phyloP scores from a whole-genome alignment of 2,113 vertebrate genomes.

The Salvator merianae region DNA sequence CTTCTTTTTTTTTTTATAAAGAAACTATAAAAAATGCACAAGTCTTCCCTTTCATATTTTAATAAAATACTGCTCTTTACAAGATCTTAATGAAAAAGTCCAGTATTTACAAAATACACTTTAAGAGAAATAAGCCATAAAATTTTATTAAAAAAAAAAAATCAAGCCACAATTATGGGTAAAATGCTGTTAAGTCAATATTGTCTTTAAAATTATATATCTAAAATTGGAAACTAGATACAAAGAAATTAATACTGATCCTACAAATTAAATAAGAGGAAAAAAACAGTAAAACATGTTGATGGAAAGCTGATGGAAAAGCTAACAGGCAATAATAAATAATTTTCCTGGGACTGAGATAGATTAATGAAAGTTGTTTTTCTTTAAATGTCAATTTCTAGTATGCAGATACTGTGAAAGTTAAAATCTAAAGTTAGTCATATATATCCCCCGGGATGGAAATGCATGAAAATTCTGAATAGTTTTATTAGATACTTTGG shows the following conservation, averaged over 20 bases:
- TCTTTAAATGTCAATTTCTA: slow-evolving; percentile 25
- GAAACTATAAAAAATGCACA: slow-evolving; percentile 80
- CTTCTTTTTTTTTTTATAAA: slow-evolving; percentile 77
- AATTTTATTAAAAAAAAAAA: slow-evolving; percentile 67
- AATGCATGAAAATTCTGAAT: neutral
- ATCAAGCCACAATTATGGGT: slow-evolving; percentile 48
- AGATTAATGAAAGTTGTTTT: neutral
- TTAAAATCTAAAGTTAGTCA: neutral
- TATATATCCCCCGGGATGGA: neutral
- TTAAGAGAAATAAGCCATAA: slow-evolving; percentile 71
- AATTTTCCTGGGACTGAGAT: slow-evolving; percentile 13
- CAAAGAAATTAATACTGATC: slow-evolving; percentile 47
- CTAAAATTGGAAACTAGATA: slow-evolving; percentile 58
- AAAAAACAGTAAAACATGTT: neutral
- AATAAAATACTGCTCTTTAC: slow-evolving; percentile 85
- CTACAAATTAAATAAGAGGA: slow-evolving; percentile 4
- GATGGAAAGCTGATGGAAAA: slow-evolving; percentile 24
- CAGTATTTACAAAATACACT: slow-evolving; percentile 81
- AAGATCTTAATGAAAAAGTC: slow-evolving; percentile 83
- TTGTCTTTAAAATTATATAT: slow-evolving; percentile 14
- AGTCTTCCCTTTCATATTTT: slow-evolving; percentile 80
- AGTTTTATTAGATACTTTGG: neutral
- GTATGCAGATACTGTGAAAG: neutral
- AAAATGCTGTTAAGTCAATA: slow-evolving; percentile 25
- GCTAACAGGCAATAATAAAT: slow-evolving; percentile 27